Evolutionary conservation across 1,140 invertebrate species (phyloP), one percentile per base, ranked within the genome.

Genomic region (Drosophila nigromelanica): DNA sequence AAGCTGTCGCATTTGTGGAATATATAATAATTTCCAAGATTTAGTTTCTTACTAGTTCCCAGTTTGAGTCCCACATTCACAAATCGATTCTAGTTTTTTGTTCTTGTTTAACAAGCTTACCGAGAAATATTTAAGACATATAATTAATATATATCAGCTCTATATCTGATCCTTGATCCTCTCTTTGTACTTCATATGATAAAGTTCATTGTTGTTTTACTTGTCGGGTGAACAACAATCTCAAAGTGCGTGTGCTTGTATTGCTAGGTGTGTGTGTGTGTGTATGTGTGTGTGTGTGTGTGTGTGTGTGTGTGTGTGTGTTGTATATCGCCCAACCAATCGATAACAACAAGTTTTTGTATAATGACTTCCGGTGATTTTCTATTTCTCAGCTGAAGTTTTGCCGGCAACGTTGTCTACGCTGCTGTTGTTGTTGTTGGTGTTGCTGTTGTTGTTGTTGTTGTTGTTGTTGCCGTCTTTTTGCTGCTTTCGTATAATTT

Each of bases 321-420:
- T 55, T 70, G 60, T 80, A 79, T 87, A 87, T 89, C 82, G 76
- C 69, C 68, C 80, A 82, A 83, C 79, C 82, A 87, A 87, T 87
- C 83, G 79, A 87, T 87, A 87, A 87, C 83, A 89, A 83, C 83
- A 89, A 87, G 82, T 89, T 87, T 87, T 89, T 80, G 79, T 87
- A 87, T 87, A 87, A 87, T 87, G 83, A 87, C 83, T 87, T 87
- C 83, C 83, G 83, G 83, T 80, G 83, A 87, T 87, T 87, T 87
- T 87, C 83, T 87, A 87, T 87, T 85, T 85, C 81, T 86, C 78
- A 80, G 81, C 81, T 80, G 45, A 80, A 86, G 80, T 85, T 83
- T 85, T 78, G 82, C 81, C 82, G 81, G 74, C 67, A 43, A 52
- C 58, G 59, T 59, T 24, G 71, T 59, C 69, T 73, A 71, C 68